These are phyloP conservation scores for Pelobates fuscus DNA, from an alignment of 2,113 vertebrate genomes.

Conservation along the genomic window DNA sequence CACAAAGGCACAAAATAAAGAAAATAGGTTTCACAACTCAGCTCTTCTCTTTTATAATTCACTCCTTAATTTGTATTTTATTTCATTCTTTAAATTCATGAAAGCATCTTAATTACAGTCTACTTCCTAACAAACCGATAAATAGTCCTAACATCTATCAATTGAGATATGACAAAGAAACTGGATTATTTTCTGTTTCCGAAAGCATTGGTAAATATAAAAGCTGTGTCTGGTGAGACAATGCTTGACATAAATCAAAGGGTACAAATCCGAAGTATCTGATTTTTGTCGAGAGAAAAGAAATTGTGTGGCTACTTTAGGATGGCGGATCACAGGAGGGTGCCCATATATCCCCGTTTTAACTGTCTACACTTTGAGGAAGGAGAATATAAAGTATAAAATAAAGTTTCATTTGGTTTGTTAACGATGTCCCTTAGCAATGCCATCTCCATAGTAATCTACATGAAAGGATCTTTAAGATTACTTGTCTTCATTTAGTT, in stretches of 20 bases:
- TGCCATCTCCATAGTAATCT: not conserved
- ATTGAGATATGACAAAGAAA: conserved; percentile 43
- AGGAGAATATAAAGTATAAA: not conserved
- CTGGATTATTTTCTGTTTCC: conserved; percentile 49
- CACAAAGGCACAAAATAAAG: not conserved
- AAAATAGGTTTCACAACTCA: too few species aligned
- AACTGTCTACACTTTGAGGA: not conserved
- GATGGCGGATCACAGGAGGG: not conserved
- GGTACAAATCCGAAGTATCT: not conserved
- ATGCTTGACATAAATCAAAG: conserved; percentile 53
- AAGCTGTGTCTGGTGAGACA: conserved; percentile 56
- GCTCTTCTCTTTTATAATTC: not conserved
- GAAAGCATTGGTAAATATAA: conserved; percentile 53
- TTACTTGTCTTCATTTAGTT: not conserved
- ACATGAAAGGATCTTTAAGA: not conserved
- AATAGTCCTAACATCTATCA: conserved; percentile 24
- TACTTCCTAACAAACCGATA: conserved; percentile 46
- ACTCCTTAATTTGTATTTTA: conserved; percentile 15
- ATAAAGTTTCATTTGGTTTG: not conserved
- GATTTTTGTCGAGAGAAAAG: conserved; percentile 13
- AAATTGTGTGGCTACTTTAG: conserved; percentile 18
- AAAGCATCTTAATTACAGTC: conserved; percentile 51
- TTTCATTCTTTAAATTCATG: conserved; percentile 56
- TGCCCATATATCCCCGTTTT: not conserved
- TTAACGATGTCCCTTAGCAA: conserved; percentile 2